Base-by-base conservation (phyloP, 1,140 invertebrate species). In the Aphelinus atriplicis region DNA sequence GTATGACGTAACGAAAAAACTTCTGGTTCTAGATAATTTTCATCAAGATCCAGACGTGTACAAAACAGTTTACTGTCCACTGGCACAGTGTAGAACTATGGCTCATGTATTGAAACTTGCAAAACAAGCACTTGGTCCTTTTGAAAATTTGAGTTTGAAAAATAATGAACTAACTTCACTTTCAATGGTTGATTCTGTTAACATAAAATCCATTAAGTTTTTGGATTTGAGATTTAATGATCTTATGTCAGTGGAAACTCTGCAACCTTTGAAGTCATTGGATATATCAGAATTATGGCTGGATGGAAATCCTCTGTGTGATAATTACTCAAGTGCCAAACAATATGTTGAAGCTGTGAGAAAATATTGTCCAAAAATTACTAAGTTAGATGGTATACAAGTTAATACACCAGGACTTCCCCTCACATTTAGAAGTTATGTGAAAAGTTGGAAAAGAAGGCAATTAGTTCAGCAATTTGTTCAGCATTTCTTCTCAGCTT, bases 191-290 rank as follows among this genome's bases (percentile, higher is more conserved):
- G 86, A 90, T 71, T 79, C 78, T 5, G 67, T 83, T 1, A 80
- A 78, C 66, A 76, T 86, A 9, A 80, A 79, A 10, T 80, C 73
- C 45, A 64, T 87, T 7, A 87, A 78, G 10, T 81, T 72, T 53
- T 47, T 90, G 9, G 89, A 90, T 80, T 77, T 90, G 3, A 85
- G 89, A 7, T 78, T 89, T 72, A 90, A 90, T 79, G 76, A 80
- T 45, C 77, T 90, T 53, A 78, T 86, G 3, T 80, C 78, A 9
- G 83, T 81, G 58, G 79, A 83, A 2, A 43, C 51, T 2, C 70
- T 88, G 1, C 3, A 65, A 0, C 79, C 82, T 2, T 55, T 88
- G 1, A 83, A 82, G 67, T 73, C 77, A 7, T 7, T 84, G 0
- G 67, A 72, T 0, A 81, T 88, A n/a, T 55, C 26, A 0, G 86